These are phyloP conservation scores for Tenthredo distinguenda DNA, from an alignment of 2,888 invertebrate genomes.

Conservation along the genomic window DNA sequence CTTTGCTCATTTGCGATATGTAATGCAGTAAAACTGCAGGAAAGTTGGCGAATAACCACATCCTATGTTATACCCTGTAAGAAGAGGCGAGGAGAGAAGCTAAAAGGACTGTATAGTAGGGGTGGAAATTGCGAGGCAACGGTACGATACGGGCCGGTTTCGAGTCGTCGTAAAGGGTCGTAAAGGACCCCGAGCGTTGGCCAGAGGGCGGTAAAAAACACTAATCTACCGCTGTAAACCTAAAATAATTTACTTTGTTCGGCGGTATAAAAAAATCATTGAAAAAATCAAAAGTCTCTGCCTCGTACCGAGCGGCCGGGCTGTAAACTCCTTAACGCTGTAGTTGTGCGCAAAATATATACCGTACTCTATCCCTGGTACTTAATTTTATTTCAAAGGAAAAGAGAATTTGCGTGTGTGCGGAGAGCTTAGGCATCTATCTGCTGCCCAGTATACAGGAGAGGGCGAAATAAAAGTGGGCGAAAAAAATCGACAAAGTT, in stretches of 20 bases:
- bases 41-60: background rate
- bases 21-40: background rate
- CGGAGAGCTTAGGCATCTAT: background rate
- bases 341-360: constrained; percentile 25
- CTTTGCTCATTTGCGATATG: background rate
- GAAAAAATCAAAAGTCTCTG: constrained; percentile 59
- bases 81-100: background rate
- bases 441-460: background rate
- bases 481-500: constrained; percentile 25
- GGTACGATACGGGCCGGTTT: constrained; percentile 17
- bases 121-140: constrained; percentile 32
- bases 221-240: constrained; percentile 71
- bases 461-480: background rate
- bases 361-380: background rate
- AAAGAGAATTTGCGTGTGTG: background rate
- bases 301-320: background rate
- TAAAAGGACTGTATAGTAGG: constrained; percentile 10
- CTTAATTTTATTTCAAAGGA: background rate
- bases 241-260: constrained; percentile 68
- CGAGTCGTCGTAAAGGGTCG: constrained; percentile 37
- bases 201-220: constrained; percentile 54
- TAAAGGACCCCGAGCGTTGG: constrained; percentile 45
- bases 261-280: constrained; percentile 68
- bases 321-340: constrained; percentile 32
- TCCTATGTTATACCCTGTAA: background rate